Evolutionary conservation across 2,113 vertebrate species (phyloP), one percentile per base, ranked within the genome.

Genomic region (Bungarus multicinctus): DNA sequence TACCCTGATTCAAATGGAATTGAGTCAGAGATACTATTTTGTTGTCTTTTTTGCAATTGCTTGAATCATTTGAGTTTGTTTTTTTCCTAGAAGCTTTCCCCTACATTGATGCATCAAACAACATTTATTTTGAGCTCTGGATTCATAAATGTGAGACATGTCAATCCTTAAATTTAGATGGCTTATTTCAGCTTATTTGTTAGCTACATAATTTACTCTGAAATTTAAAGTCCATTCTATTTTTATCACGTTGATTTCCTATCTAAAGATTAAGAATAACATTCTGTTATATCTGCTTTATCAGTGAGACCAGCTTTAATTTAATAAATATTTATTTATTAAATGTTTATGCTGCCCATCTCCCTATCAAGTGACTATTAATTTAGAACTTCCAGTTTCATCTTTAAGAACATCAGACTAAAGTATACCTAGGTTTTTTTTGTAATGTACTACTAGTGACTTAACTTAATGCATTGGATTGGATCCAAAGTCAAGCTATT

Each of bases 381-480:
- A 53, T 87, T 93, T 85, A 64, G 54, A 87, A 60, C 4, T 1
- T 93, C 55, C 45, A 30, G 2, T 64, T 60, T 58, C 45, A 18
- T 18, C n/a, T 52, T 60, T 7, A 85, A 85, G 30, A 30, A 94
- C 93, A 86, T 54, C 50, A 47, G 91, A 64, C 90, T 52, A 91
- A 92, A 94, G 92, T 90, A 10, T 5, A 9, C 0, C 0, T 0
- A 58, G 8, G 90, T 58, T 27, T 94, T 27, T 94, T 95, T 92
- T 85, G 22, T 95, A 58, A 90, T 81, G 14, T 91, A 91, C 39
- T 94, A 93, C 25, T 0, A 0, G 27, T 89, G 89, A n/a, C 92
- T 18, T 93, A 22, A 93, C 69, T 91, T 92, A 50, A 54, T 91
- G 86, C 69, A 89, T 91, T 94, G 92, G 11, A 45, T 90, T 90